These are phyloP conservation scores for Tineola bisselliella DNA, from an alignment of 2,888 invertebrate genomes.

Conservation along the genomic window DNA sequence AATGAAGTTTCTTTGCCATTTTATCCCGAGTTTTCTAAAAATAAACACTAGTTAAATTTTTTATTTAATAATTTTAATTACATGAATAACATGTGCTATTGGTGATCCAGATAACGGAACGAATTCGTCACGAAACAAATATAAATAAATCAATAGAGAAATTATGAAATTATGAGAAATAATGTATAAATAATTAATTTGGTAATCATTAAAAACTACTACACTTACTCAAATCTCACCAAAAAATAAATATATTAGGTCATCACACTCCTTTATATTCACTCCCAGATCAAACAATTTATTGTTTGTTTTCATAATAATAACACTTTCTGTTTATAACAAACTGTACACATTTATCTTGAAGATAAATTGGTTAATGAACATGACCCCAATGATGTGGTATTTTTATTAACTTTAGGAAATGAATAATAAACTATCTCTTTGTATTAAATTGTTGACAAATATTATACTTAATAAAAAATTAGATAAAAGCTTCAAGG, in stretches of 20 bases:
- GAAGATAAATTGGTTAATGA: background rate
- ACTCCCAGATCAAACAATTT: background rate
- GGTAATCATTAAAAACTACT: background rate
- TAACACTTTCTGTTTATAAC: background rate
- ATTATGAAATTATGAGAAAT: no score
- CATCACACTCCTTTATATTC: background rate
- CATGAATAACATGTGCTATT: no score
- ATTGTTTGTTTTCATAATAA: background rate
- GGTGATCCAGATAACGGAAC: no score
- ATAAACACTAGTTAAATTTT: no score
- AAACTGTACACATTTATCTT: background rate
- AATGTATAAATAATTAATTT: no score
- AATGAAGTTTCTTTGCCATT: conserved; percentile 35
- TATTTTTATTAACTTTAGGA: background rate
- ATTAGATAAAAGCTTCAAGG: no score
- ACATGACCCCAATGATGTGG: background rate
- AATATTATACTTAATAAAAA: no score
- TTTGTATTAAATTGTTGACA: no score
- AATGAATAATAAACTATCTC: no score
- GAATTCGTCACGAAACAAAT: no score
- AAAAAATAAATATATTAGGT: background rate
- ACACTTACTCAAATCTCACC: background rate
- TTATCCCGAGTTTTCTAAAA: background rate
- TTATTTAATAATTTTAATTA: no score
- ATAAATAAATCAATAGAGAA: no score